Base-by-base conservation (phyloP, 1,140 invertebrate species). In the Ylistrum balloti region DNA sequence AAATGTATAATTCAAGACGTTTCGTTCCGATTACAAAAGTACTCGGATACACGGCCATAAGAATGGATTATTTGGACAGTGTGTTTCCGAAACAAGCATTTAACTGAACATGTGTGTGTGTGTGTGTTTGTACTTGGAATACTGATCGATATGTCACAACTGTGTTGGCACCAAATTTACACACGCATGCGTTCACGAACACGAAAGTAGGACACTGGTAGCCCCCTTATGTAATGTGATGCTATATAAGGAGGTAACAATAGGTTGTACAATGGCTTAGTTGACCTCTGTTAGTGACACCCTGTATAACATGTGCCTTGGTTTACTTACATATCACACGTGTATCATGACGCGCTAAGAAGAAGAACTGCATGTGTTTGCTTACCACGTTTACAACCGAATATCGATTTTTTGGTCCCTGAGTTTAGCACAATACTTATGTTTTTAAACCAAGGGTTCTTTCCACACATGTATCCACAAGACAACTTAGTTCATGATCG, bases 351-450 rank as follows among this genome's bases (percentile, higher is more conserved):
- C 22, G 22, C n/a, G 56, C 41, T 45, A 13, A 45, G 56, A 28
- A 74, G 56, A 28, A 17, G 56, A 74, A 17, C 56, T 28, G 56
- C 56, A 74, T 74, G 17, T 74, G 56, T 74, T 74, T 74, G 56
- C 56, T 74, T 74, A 74, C 56, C 56, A 74, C 56, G 56, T 74
- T 74, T 74, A 74, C 56, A 74, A 28, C 1, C 5, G 56, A 74
- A 74, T 74, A 74, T 74, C 56, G 56, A 74, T 74, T 74, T 74
- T 28, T 74, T 74, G 56, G 56, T 74, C 56, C 11, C 56, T 17
- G 56, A 74, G 56, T 74, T 74, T 74, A 74, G 56, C 56, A 74
- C 56, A 74, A 74, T 74, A 74, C 56, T 74, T 74, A 74, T 74
- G 28, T 74, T 74, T 74, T 74, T 74, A 74, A 74, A 74, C 56